phyloP scores from a whole-genome alignment of 1,140 invertebrate species.

The Ips nitidus region DNA sequence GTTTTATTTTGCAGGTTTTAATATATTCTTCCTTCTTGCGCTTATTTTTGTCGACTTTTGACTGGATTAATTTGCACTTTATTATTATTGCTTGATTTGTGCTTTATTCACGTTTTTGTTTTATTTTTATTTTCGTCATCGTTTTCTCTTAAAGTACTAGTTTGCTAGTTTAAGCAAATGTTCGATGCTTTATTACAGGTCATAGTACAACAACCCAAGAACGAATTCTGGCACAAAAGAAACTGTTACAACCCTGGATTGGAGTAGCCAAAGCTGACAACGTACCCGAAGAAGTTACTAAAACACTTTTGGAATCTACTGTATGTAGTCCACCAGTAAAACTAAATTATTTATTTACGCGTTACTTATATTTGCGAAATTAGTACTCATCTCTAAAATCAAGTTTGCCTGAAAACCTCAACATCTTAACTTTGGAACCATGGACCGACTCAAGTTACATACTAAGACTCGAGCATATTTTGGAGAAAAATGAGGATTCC shows the following conservation, averaged over 20 bases:
- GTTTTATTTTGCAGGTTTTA: too few relatives aligned
- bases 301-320: neutral
- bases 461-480: constrained; percentile 84
- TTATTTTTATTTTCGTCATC: too few relatives aligned
- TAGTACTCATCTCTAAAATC: constrained; percentile 13
- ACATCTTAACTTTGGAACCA: constrained; percentile 84
- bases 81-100: too few relatives aligned
- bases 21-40: too few relatives aligned
- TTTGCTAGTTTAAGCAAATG: neutral
- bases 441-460: constrained; percentile 70
- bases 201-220: constrained; percentile 19
- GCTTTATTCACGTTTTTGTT: too few relatives aligned
- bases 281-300: neutral
- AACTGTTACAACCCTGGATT: constrained; percentile 39
- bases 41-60: too few relatives aligned
- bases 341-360: too few relatives aligned
- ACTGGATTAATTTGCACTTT: too few relatives aligned
- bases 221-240: constrained; percentile 35
- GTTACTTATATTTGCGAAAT: too few relatives aligned
- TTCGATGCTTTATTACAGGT: constrained; percentile 6
- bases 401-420: constrained; percentile 73
- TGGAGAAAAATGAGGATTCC: constrained; percentile 71
- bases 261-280: constrained; percentile 16
- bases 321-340: too few relatives aligned
- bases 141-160: too few relatives aligned